These are phyloP conservation scores for Troides helena DNA, from an alignment of 2,888 invertebrate genomes.

Conservation along the genomic window DNA sequence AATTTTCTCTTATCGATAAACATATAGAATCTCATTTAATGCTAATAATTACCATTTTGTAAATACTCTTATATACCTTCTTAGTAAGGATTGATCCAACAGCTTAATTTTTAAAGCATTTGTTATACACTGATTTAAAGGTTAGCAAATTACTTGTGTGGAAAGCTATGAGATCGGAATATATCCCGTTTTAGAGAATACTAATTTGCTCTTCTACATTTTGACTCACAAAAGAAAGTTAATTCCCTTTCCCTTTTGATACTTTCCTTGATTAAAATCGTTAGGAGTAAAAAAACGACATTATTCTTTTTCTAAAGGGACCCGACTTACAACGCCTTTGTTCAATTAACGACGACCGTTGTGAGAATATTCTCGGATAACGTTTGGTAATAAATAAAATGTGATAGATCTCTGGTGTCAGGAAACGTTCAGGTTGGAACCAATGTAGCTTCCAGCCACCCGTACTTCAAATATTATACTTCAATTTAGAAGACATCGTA, in stretches of 20 bases:
- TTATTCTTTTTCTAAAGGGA: conserved; percentile 20
- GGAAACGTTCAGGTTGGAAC: too few species aligned
- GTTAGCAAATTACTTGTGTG: neutral
- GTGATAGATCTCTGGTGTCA: neutral
- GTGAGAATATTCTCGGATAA: conserved; percentile 3
- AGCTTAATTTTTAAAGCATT: too few species aligned
- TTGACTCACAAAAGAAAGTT: conserved; percentile 14
- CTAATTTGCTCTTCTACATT: conserved; percentile 5
- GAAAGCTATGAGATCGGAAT: neutral
- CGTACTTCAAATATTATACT: too few species aligned
- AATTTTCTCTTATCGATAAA: too few species aligned
- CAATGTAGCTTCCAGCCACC: too few species aligned
- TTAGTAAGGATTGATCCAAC: too few species aligned
- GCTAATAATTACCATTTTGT: too few species aligned
- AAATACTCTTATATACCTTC: too few species aligned
- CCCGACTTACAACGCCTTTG: conserved; percentile 26
- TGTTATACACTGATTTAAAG: neutral
- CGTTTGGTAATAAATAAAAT: conserved; percentile 3
- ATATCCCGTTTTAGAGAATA: neutral
- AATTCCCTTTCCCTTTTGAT: conserved; percentile 25
- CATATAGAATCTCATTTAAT: too few species aligned
- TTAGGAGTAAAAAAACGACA: conserved; percentile 21
- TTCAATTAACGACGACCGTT: conserved; percentile 23
- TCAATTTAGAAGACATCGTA: too few species aligned
- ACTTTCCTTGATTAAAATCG: conserved; percentile 28